Conservation (phyloP, 2,113 vertebrate genomes). For the Odontophorus gujanensis region DNA sequence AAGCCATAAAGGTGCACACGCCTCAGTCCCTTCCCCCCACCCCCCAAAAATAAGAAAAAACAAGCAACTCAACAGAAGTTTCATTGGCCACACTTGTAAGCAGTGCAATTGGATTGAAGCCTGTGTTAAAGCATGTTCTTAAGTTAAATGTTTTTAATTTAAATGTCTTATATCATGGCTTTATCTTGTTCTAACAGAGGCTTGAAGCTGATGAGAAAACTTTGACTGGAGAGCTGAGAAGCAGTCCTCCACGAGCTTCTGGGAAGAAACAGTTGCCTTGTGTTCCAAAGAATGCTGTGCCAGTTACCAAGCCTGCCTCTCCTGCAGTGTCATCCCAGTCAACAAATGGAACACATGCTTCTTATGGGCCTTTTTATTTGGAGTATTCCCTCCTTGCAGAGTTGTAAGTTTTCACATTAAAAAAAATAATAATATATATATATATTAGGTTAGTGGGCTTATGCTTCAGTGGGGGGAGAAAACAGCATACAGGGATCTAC, state of each 20-base stretch:
- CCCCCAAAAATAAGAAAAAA: too few relatives aligned
- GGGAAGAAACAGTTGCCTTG: conserved; percentile 94
- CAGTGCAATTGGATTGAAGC: neutral
- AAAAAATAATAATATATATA: too few relatives aligned
- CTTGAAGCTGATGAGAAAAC: conserved; percentile 90
- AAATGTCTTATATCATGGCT: rapidly evolving
- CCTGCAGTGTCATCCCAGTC: conserved; percentile 83
- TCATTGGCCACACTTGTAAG: neutral
- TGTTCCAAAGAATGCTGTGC: conserved; percentile 93
- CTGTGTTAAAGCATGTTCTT: neutral
- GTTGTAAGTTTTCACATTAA: conserved; percentile 83
- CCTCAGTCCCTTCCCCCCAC: too few relatives aligned
- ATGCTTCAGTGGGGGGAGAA: neutral
- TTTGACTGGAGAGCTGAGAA: conserved; percentile 83
- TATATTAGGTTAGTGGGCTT: neutral
- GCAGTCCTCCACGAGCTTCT: conserved; percentile 87
- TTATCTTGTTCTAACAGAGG: conserved; percentile 76
- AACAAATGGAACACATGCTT: conserved; percentile 94
- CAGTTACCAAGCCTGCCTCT: conserved; percentile 89
- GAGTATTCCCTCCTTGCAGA: conserved; percentile 98
- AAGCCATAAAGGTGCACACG: neutral
- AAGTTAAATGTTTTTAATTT: neutral
- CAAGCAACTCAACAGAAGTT: neutral
- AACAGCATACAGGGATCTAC: neutral
- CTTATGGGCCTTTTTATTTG: conserved; percentile 97